These are phyloP conservation scores for Ailurus styani DNA, from an alignment of 2,113 vertebrate species.

Conservation along the genomic window DNA sequence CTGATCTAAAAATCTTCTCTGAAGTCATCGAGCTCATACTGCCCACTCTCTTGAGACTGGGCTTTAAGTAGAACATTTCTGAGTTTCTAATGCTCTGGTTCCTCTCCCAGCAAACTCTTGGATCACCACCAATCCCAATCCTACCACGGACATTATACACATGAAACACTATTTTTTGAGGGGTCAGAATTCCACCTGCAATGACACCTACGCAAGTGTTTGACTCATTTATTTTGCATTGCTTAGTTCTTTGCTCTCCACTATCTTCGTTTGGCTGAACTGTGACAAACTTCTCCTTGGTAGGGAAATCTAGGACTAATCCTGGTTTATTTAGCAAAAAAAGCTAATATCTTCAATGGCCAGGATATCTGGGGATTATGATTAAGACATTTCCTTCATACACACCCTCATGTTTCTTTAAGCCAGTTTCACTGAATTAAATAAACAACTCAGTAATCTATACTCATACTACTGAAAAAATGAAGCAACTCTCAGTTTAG, in stretches of 20 bases:
- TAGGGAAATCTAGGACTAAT: background rate
- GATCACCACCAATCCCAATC: background rate
- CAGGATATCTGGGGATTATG: background rate
- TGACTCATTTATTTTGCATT: background rate
- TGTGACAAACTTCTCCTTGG: background rate
- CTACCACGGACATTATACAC: background rate
- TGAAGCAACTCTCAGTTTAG: background rate
- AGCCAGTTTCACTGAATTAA: background rate
- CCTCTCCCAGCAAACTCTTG: background rate
- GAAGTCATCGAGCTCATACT: background rate
- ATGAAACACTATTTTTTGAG: background rate
- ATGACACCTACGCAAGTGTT: background rate
- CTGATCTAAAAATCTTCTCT: background rate
- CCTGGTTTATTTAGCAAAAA: background rate
- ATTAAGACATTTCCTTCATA: background rate
- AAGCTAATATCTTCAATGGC: background rate
- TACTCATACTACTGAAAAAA: background rate
- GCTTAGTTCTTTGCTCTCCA: background rate
- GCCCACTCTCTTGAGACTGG: background rate
- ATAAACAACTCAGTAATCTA: background rate
- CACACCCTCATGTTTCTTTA: background rate
- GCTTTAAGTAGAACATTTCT: background rate
- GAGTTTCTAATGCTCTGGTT: background rate
- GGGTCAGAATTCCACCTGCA: background rate
- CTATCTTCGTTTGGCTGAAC: background rate